Evolutionary conservation across 2,113 vertebrate genomes (phyloP).

Genomic region (Nymphicus hollandicus): DNA sequence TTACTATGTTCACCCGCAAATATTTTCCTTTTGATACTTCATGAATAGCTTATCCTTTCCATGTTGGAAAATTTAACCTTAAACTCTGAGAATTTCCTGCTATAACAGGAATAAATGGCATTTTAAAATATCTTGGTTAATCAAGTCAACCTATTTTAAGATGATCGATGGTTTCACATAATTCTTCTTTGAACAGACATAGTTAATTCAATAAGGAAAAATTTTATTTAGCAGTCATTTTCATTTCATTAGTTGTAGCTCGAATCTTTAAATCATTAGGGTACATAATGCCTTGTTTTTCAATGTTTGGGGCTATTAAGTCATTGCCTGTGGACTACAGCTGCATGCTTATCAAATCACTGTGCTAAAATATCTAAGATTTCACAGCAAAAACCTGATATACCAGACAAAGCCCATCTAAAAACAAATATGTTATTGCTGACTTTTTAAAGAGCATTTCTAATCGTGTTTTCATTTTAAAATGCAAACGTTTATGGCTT

Average conservation of each 20-base stretch:
- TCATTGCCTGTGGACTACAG: not conserved
- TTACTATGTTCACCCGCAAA: not conserved
- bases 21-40: not conserved
- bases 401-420: not conserved
- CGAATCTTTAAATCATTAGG: not conserved
- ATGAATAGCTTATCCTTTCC: not conserved
- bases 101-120: not conserved
- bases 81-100: not conserved
- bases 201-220: not conserved
- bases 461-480: not conserved
- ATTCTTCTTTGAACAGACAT: conserved; percentile 4
- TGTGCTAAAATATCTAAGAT: not conserved
- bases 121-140: not conserved
- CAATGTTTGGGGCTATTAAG: not conserved
- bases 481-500: not conserved
- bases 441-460: not conserved
- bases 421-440: not conserved
- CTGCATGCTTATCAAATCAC: not conserved
- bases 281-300: not conserved
- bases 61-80: not conserved
- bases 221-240: not conserved
- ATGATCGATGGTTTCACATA: not conserved
- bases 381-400: not conserved
- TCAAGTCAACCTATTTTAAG: not conserved
- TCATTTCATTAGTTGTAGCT: not conserved